phyloP scores from a whole-genome alignment of 2,888 invertebrate genomes.

The Xanthorhoe spadicearia region DNA sequence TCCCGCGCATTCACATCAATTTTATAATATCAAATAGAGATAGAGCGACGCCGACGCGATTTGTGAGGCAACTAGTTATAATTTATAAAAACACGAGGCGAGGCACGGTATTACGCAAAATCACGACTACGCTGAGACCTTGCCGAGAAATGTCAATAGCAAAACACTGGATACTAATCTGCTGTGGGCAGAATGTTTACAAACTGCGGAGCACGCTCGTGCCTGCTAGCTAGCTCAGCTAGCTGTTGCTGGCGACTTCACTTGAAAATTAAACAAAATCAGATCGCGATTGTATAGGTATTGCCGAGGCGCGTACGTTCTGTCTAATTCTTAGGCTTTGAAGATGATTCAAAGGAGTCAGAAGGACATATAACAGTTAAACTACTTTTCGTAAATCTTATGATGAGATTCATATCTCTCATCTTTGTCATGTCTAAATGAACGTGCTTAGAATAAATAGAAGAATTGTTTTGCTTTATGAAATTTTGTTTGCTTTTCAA shows the following conservation, averaged over 20 bases:
- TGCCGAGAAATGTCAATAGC: constrained; percentile 82
- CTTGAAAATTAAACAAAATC: not conserved
- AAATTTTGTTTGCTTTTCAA: too few relatives aligned
- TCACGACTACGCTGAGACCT: constrained; percentile 77
- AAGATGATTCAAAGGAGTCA: too few relatives aligned
- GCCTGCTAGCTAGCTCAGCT: too few relatives aligned
- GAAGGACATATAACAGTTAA: too few relatives aligned
- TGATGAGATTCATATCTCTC: too few relatives aligned
- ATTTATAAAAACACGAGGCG: constrained; percentile 66
- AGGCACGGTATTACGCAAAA: constrained; percentile 80
- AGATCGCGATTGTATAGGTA: too few relatives aligned
- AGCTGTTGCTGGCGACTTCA: constrained; percentile 24
- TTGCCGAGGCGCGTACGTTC: too few relatives aligned
- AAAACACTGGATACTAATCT: constrained; percentile 58
- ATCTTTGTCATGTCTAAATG: too few relatives aligned
- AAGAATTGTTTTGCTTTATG: too few relatives aligned
- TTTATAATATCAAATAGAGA: constrained; percentile 18
- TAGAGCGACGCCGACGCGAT: constrained; percentile 60
- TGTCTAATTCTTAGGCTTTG: too few relatives aligned
- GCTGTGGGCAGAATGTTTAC: constrained; percentile 55
- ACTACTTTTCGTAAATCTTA: too few relatives aligned
- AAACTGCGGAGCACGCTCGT: constrained; percentile 34
- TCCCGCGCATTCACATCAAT: constrained; percentile 9
- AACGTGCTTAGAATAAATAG: not conserved
- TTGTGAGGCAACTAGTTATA: constrained; percentile 62